phyloP scores from a whole-genome alignment of 1,140 invertebrate genomes.

The Hypsibius dujardini region DNA sequence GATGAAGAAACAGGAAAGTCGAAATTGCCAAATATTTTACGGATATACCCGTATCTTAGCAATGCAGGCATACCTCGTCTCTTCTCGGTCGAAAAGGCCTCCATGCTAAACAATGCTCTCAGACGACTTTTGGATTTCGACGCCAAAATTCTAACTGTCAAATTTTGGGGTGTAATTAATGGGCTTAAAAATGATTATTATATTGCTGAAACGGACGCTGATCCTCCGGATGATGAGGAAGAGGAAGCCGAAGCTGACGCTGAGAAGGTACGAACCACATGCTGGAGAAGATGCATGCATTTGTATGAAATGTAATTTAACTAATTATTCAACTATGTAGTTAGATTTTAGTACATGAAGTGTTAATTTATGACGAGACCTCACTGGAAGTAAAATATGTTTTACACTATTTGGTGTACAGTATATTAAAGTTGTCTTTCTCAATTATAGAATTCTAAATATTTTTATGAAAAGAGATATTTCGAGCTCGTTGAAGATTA shows the following conservation, averaged over 20 bases:
- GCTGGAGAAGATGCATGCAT: background rate
- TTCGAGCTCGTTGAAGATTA: background rate
- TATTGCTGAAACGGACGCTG: constrained; percentile 24
- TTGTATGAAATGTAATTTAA: background rate
- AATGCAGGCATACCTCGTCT: background rate
- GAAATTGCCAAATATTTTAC: constrained; percentile 3
- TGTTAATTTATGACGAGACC: background rate
- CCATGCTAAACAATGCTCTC: background rate
- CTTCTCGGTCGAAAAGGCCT: background rate
- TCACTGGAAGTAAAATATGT: constrained; percentile 12
- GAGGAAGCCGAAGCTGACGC: constrained; percentile 23
- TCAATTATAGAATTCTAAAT: background rate
- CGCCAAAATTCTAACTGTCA: background rate
- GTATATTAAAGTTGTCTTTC: background rate
- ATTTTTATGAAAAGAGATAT: background rate
- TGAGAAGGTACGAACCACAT: background rate
- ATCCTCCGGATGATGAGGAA: constrained; percentile 25
- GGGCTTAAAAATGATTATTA: constrained; percentile 25
- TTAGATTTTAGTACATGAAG: background rate
- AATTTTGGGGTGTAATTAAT: constrained; percentile 27
- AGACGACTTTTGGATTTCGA: constrained; percentile 13
- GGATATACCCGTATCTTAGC: constrained; percentile 7
- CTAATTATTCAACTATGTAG: background rate
- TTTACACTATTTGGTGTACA: constrained; percentile 19
- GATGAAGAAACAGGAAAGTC: constrained; percentile 13